Evolutionary conservation across 2,797 vertebrate species (phyloP), one percentile per base, ranked within the genome.

Genomic region (Morus bassanus): DNA sequence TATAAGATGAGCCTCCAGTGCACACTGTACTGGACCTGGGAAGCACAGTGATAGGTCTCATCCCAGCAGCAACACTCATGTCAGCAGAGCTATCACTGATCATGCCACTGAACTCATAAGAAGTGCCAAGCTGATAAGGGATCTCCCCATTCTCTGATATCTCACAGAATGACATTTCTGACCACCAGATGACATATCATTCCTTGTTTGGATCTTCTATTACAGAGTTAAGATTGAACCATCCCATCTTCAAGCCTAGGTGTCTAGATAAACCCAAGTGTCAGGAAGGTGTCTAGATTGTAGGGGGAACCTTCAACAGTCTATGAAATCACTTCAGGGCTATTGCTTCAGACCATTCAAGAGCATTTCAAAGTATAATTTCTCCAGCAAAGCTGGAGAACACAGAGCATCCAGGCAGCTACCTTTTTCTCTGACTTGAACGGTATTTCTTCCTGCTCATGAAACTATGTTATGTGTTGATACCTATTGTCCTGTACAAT

Each of bases 21-120:
- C 31, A 69, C 18, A 18, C 11, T 0, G 1, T 24, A 22, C 43
- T 81, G 60, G 48, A n/a, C 24, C 15, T 68, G 48, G 17, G 45
- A 56, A 81, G 37, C 45, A 33, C 39, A 28, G 24, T 27, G 35
- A 43, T 17, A 31, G 14, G 25, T 73, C 48, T 86, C 33, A 61
- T 11, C 6, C 13, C 46, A 80, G 60, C 54, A 91, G 50, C 45
- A 89, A 39, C 33, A 53, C 18, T 27, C 17, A 9, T 7, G 39
- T 17, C 74, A 80, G 65, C 50, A 86, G 61, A 93, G 6, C 14
- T 60, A 4, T 50, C 57, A 76, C n/a, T 72, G 39, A 45, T 37
- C 57, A 35, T 0, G 0, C 21, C 45, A 45, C 41, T 0, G 1
- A 91, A 78, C 18, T 60, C 31, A 4, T 60, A 50, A 80, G 17